These are phyloP conservation scores for Platyscapa corneri DNA, from an alignment of 1,140 invertebrate genomes.

Conservation along the genomic window DNA sequence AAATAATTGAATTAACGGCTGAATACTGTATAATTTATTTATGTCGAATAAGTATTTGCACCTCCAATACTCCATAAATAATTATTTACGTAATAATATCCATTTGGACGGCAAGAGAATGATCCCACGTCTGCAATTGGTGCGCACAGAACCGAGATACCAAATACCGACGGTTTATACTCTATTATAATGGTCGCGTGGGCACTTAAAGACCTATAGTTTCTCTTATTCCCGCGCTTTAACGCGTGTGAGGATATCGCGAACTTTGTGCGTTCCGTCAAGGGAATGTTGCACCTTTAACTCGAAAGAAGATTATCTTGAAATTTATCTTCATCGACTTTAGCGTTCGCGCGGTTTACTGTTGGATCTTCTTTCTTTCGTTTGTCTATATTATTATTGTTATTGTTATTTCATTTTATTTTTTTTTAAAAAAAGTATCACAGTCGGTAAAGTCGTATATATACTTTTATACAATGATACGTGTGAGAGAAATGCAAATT, in stretches of 20 bases:
- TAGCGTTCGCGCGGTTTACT: background rate
- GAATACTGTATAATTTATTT: too few relatives aligned
- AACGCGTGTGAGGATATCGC: background rate
- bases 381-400: background rate
- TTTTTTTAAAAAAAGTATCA: background rate
- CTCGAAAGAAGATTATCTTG: slow-evolving; percentile 36
- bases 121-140: background rate
- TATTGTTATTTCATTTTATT: background rate
- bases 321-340: slow-evolving; percentile 42
- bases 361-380: background rate
- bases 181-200: slow-evolving; percentile 38
- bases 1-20: too few relatives aligned
- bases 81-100: slow-evolving; percentile 38
- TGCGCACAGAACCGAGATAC: background rate
- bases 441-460: background rate
- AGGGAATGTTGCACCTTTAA: slow-evolving; percentile 19
- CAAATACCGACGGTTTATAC: slow-evolving; percentile 8
- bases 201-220: slow-evolving; percentile 40
- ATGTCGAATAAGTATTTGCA: background rate
- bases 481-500: background rate
- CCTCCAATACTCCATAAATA: background rate
- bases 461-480: background rate
- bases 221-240: slow-evolving; percentile 35
- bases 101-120: background rate
- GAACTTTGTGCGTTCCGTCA: slow-evolving; percentile 1